Evolutionary conservation across 2,888 invertebrate species (phyloP).

Genomic region (Heliconius hortense): DNA sequence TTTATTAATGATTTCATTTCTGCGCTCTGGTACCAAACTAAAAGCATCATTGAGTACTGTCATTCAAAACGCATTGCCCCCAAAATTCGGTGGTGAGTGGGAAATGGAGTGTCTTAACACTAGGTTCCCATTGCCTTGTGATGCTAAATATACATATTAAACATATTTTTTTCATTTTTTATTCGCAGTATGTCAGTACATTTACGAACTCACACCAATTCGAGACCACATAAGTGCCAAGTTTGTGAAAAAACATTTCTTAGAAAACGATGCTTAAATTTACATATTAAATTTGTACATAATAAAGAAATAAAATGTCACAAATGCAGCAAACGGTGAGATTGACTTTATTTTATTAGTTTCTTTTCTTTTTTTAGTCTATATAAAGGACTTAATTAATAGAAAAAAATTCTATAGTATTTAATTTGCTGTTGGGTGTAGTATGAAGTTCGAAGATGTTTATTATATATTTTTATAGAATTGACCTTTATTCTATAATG

Average conservation of each 20-base stretch:
- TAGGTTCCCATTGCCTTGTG: not conserved
- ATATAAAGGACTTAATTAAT: not conserved
- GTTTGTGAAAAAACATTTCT: slow-evolving; percentile 43
- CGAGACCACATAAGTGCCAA: not conserved
- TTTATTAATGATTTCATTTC: not conserved
- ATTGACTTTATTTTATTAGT: not conserved
- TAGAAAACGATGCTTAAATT: slow-evolving; percentile 42
- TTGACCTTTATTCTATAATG: too few relatives aligned
- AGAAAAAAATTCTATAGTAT: not conserved
- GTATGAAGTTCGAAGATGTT: too few relatives aligned
- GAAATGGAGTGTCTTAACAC: not conserved
- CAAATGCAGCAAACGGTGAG: slow-evolving; percentile 24
- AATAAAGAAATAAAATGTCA: slow-evolving; percentile 34
- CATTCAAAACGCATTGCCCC: not conserved
- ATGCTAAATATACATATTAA: not conserved
- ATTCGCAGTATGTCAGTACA: slow-evolving; percentile 21
- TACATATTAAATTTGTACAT: slow-evolving; percentile 41
- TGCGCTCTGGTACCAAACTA: not conserved
- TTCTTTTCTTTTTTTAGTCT: not conserved
- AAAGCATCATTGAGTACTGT: not conserved
- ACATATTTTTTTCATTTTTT: not conserved
- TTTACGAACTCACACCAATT: slow-evolving; percentile 3
- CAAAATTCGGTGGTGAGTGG: too few relatives aligned
- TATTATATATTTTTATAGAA: too few relatives aligned
- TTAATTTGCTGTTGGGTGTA: not conserved